These are phyloP conservation scores for Mythimna pallens DNA, from an alignment of 2,888 invertebrate species.

Conservation along the genomic window DNA sequence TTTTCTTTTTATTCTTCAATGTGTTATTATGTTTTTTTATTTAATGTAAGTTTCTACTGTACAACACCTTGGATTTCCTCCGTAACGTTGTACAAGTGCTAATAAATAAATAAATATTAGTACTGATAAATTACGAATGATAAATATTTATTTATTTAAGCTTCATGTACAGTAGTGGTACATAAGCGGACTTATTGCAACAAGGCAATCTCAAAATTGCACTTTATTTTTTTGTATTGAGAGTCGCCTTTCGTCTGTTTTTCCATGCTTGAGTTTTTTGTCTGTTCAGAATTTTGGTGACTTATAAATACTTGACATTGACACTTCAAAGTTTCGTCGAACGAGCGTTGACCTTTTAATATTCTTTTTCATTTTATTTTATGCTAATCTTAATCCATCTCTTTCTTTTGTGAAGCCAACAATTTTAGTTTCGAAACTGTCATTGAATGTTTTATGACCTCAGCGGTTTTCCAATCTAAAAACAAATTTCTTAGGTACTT, in stretches of 20 bases:
- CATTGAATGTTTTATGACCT: conserved; percentile 14
- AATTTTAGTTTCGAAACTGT: conserved; percentile 13
- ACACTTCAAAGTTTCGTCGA: background rate
- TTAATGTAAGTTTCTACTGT: too few relatives aligned
- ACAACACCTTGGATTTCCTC: too few relatives aligned
- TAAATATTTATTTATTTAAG: too few relatives aligned
- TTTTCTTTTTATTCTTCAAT: too few relatives aligned
- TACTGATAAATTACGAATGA: too few relatives aligned
- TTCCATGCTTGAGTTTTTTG: background rate
- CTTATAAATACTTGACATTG: conserved; percentile 1
- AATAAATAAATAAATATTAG: too few relatives aligned
- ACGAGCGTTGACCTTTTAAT: conserved; percentile 1
- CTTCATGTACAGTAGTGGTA: too few relatives aligned
- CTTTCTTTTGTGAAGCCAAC: conserved; percentile 15
- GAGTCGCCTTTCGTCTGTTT: background rate
- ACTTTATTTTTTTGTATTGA: too few relatives aligned
- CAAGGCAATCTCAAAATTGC: too few relatives aligned
- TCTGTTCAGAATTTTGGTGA: background rate
- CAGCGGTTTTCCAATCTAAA: conserved; percentile 11
- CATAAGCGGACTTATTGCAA: too few relatives aligned
- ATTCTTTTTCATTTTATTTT: background rate
- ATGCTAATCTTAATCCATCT: conserved; percentile 32
- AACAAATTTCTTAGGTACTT: background rate
- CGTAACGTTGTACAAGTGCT: too few relatives aligned
- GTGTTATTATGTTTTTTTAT: too few relatives aligned